Percentiles rank a stretch among this genome's conserved stretches.
Evolutionary conservation across 2,888 invertebrate species (phyloP).

Genomic region (Pediacus dermestoides): DNA sequence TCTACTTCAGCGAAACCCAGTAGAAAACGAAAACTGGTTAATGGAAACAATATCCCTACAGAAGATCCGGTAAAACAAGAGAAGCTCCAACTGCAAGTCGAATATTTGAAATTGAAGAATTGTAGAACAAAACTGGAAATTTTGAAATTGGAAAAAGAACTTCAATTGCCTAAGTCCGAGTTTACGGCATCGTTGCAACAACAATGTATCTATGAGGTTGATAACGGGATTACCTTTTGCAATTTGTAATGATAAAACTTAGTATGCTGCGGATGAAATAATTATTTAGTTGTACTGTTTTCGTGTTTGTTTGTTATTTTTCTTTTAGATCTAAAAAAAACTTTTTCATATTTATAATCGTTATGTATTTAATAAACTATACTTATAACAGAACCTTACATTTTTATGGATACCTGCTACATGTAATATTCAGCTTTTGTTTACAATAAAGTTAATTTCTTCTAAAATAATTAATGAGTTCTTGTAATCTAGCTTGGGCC

Average conservation of each 20-base stretch:
- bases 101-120: conserved; percentile 15
- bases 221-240: conserved; percentile 5
- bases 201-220: conserved; percentile 8
- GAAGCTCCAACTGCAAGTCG: conserved; percentile 9
- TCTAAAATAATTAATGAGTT: conserved; percentile 7
- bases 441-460: conserved; percentile 6
- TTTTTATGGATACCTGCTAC: neutral
- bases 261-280: conserved; percentile 3
- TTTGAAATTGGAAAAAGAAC: conserved; percentile 14
- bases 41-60: conserved; percentile 5
- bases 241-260: no score
- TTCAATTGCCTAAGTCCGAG: conserved; percentile 15
- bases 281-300: conserved; percentile 8
- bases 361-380: conserved; percentile 6
- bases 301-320: neutral
- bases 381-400: conserved; percentile 1
- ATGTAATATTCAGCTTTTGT: conserved; percentile 3
- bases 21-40: conserved; percentile 10
- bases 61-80: conserved; percentile 14
- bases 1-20: conserved; percentile 12
- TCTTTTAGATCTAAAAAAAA: neutral
- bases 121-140: conserved; percentile 15
- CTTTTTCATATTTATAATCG: conserved; percentile 1
- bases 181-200: conserved; percentile 12
- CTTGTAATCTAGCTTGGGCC: conserved; percentile 9